Evolutionary conservation across 2,888 invertebrate species (phyloP).

Genomic region (Eupelmus urozonus): DNA sequence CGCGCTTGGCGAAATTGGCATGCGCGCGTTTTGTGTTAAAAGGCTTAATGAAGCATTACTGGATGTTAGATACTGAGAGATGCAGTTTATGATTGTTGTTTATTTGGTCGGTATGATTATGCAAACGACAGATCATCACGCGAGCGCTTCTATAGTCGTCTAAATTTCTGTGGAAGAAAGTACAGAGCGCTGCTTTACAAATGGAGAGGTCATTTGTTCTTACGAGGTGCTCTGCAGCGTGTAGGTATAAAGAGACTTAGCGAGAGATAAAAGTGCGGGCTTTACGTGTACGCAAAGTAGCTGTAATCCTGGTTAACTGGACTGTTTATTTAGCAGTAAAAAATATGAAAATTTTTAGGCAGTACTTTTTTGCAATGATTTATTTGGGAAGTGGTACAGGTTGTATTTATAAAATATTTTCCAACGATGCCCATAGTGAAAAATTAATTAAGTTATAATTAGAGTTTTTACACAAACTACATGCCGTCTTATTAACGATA

Average conservation of each 20-base stretch:
- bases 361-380: too few relatives aligned
- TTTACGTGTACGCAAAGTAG: too few relatives aligned
- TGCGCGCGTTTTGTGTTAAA: constrained; percentile 54
- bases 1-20: constrained; percentile 38
- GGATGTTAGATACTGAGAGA: not conserved
- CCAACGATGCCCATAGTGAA: too few relatives aligned
- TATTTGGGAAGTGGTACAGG: too few relatives aligned
- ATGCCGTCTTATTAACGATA: too few relatives aligned
- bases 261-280: too few relatives aligned
- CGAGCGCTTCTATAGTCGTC: constrained; percentile 4
- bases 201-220: constrained; percentile 24
- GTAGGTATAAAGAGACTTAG: not conserved
- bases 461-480: too few relatives aligned
- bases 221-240: not conserved
- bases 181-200: not conserved
- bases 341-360: too few relatives aligned
- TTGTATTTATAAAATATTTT: too few relatives aligned
- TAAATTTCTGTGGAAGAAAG: not conserved
- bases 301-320: too few relatives aligned
- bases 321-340: too few relatives aligned
- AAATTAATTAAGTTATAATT: too few relatives aligned
- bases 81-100: constrained; percentile 23
- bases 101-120: constrained; percentile 49
- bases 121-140: constrained; percentile 48
- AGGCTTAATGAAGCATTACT: constrained; percentile 45